A percentile compares a stretch with the other conserved stretches of the same genome.
Evolutionary conservation across 92 coral and sea anemone genomes (phyloP).

Genomic region (Epizoanthus scotinus): DNA sequence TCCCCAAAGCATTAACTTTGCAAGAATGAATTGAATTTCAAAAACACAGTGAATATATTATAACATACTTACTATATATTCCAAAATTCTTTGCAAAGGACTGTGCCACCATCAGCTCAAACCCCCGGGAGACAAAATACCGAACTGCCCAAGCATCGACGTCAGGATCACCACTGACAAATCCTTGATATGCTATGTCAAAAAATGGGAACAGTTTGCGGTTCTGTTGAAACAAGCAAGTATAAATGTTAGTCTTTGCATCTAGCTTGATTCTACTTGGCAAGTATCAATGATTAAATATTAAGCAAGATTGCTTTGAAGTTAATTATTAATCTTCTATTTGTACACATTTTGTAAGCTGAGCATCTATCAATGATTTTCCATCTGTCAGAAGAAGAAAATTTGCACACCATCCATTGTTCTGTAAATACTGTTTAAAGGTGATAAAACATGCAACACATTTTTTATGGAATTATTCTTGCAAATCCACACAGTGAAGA

Average conservation of each 20-base stretch:
- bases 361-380: background rate
- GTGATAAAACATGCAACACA: no score
- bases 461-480: no score
- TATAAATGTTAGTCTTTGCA: background rate
- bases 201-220: slow-evolving; percentile 78
- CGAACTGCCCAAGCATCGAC: slow-evolving; percentile 89
- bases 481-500: no score
- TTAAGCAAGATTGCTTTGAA: no score
- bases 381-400: no score
- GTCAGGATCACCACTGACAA: slow-evolving; percentile 88
- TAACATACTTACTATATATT: slow-evolving; percentile 75
- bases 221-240: slow-evolving; percentile 47
- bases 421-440: no score
- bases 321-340: background rate
- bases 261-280: background rate
- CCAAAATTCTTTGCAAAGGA: slow-evolving; percentile 98
- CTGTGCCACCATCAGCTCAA: slow-evolving; percentile 83
- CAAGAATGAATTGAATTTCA: no score
- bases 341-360: slow-evolving; percentile 13
- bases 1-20: no score
- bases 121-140: slow-evolving; percentile 73
- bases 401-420: no score
- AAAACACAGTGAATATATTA: no score
- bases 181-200: slow-evolving; percentile 94
- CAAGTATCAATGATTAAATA: no score